These are phyloP conservation scores for Trogon surrucura DNA, from an alignment of 2,113 vertebrate genomes.

Conservation along the genomic window DNA sequence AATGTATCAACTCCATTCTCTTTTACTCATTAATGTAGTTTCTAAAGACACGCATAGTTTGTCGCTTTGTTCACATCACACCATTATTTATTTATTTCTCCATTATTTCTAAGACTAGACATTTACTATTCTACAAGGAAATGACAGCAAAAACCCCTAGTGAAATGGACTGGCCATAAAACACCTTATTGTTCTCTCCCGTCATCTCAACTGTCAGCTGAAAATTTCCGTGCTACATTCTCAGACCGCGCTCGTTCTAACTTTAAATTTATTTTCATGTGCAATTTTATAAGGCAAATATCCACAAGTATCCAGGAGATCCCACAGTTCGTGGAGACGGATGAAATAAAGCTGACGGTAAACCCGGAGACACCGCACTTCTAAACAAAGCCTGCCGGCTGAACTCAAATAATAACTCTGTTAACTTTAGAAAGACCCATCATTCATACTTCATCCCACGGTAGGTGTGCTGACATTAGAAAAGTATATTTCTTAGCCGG, in stretches of 20 bases:
- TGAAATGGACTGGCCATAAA: neutral
- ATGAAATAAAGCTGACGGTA: conserved; percentile 44
- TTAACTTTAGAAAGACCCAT: conserved; percentile 33
- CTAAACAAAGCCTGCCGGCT: conserved; percentile 24
- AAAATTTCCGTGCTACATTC: neutral
- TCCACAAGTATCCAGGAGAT: conserved; percentile 36
- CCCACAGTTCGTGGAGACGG: neutral
- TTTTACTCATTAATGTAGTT: neutral
- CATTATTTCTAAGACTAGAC: neutral
- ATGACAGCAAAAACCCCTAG: neutral
- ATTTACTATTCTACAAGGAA: neutral
- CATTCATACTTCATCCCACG: conserved; percentile 29
- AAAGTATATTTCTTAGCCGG: conserved; percentile 62
- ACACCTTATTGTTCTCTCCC: neutral
- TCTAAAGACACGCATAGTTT: neutral
- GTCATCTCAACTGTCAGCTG: neutral
- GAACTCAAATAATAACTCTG: conserved; percentile 44
- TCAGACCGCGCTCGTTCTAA: neutral
- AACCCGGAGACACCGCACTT: conserved; percentile 17
- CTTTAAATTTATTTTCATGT: conserved; percentile 2
- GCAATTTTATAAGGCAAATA: conserved; percentile 31
- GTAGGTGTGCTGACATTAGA: conserved; percentile 25
- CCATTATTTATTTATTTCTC: neutral
- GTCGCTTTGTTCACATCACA: neutral
- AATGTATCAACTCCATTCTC: neutral